Evolutionary conservation across 2,113 vertebrate species (phyloP).

Genomic region (Aythya baeri): DNA sequence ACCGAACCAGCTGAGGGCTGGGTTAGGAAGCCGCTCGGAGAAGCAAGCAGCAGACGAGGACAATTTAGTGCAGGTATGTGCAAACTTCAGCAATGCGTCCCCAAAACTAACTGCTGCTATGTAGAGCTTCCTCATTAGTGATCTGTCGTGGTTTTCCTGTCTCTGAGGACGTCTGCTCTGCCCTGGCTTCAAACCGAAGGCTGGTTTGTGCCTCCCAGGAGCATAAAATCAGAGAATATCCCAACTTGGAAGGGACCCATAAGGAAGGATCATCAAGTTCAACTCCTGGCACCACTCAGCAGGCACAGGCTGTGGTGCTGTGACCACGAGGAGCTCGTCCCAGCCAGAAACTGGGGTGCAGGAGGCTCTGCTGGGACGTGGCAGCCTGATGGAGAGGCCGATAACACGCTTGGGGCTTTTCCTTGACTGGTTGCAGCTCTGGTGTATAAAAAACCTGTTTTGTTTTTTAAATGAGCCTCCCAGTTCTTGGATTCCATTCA

Average conservation of each 20-base stretch:
- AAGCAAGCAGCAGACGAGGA: background rate
- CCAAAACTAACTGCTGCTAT: background rate
- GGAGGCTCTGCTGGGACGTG: background rate
- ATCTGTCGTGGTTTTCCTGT: background rate
- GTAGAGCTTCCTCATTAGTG: background rate
- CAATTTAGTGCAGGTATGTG: background rate
- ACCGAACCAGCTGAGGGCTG: fast-evolving
- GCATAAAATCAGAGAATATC: too few relatives aligned
- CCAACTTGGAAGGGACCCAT: too few relatives aligned
- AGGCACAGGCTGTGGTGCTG: background rate
- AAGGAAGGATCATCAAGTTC: too few relatives aligned
- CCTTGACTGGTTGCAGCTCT: background rate
- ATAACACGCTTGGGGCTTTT: background rate
- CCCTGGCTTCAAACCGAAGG: background rate
- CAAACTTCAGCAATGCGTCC: background rate
- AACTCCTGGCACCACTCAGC: background rate
- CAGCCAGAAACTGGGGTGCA: background rate
- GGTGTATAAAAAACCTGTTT: background rate
- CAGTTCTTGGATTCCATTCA: background rate
- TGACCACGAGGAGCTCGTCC: background rate
- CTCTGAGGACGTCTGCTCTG: background rate
- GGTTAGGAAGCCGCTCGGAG: background rate
- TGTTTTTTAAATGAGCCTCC: background rate
- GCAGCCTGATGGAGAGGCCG: background rate
- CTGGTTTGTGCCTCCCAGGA: background rate